Conservation (phyloP, 2,797 vertebrate species). For the Microctenopoma lineatum region DNA sequence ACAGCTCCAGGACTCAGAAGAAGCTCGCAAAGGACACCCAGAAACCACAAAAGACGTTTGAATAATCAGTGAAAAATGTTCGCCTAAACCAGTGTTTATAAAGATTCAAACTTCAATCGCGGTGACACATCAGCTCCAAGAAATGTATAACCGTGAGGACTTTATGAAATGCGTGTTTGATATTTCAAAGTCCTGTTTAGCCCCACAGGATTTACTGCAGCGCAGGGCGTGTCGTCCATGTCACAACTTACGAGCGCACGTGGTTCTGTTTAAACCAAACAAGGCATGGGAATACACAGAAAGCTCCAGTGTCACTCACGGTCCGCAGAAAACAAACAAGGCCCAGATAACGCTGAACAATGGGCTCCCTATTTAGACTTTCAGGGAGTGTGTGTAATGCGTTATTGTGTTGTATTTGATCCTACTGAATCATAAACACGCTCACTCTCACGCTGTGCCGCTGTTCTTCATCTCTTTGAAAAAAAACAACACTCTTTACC, state of each 20-base stretch:
- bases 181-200: slow-evolving; percentile 69
- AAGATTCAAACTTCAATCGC: slow-evolving; percentile 46
- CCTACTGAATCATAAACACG: slow-evolving; percentile 71
- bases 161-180: slow-evolving; percentile 62
- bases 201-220: slow-evolving; percentile 65
- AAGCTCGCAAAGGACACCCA: slow-evolving; percentile 56
- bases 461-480: slow-evolving; percentile 20
- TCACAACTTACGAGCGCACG: slow-evolving; percentile 79
- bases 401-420: slow-evolving; percentile 70
- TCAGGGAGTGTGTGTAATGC: slow-evolving; percentile 68
- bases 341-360: slow-evolving; percentile 80
- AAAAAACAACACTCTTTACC: not conserved
- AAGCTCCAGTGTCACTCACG: slow-evolving; percentile 70
- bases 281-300: slow-evolving; percentile 76
- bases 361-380: slow-evolving; percentile 75
- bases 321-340: slow-evolving; percentile 77
- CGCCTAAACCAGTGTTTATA: slow-evolving; percentile 46
- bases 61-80: slow-evolving; percentile 57
- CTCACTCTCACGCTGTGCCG: slow-evolving; percentile 15
- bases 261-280: slow-evolving; percentile 80
- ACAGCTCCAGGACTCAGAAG: slow-evolving; percentile 46
- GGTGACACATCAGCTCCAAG: slow-evolving; percentile 52
- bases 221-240: slow-evolving; percentile 66
- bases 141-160: slow-evolving; percentile 48
- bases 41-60: slow-evolving; percentile 55